A percentile compares a stretch with the other conserved stretches of the same genome.
Conservation (phyloP, 2,888 invertebrate genomes). For the Melikaiella ostensackeni region DNA sequence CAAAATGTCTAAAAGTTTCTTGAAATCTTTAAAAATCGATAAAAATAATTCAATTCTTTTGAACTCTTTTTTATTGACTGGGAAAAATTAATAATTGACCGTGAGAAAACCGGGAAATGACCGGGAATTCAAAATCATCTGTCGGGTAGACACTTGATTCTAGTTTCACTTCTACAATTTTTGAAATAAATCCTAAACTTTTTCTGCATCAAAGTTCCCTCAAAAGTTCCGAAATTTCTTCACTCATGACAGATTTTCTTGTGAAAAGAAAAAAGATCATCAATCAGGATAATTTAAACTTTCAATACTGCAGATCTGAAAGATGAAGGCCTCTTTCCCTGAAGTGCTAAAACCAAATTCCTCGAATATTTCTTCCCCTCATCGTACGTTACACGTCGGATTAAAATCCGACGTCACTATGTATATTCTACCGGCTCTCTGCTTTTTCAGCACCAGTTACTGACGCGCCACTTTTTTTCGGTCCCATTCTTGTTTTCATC, state of each 20-base stretch:
- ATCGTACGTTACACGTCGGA: slow-evolving; percentile 29
- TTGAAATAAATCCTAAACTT: background rate
- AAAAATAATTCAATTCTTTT: no score
- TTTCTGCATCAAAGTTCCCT: background rate
- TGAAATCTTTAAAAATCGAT: no score
- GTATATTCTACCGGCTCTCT: background rate
- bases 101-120: no score
- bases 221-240: background rate
- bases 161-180: no score
- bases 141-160: no score
- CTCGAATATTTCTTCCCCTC: slow-evolving; percentile 19
- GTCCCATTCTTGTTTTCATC: slow-evolving; percentile 21
- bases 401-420: slow-evolving; percentile 30
- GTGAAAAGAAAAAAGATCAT: background rate
- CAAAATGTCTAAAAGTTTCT: no score
- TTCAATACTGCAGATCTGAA: slow-evolving; percentile 20
- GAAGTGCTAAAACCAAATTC: slow-evolving; percentile 28
- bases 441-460: slow-evolving; percentile 2
- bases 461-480: slow-evolving; percentile 18
- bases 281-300: background rate
- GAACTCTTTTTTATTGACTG: no score
- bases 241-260: background rate
- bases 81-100: no score
- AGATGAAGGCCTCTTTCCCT: slow-evolving; percentile 15
- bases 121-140: no score